Conservation (phyloP, 2,797 vertebrate genomes). For the Lerista edwardsae region DNA sequence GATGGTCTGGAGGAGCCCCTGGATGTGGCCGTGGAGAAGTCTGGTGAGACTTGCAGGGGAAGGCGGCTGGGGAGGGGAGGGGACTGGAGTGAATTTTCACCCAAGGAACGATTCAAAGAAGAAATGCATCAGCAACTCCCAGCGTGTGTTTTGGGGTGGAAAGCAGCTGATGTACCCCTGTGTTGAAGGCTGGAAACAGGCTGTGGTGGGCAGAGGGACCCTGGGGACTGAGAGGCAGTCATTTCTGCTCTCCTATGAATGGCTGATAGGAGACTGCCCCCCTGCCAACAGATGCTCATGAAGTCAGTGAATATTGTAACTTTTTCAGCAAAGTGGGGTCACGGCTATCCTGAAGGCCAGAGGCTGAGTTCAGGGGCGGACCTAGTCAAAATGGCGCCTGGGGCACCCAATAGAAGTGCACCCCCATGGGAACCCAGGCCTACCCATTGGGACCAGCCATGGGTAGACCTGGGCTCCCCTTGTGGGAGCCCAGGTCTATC, state of each 20-base stretch:
- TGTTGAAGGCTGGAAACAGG: not conserved
- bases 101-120: not conserved
- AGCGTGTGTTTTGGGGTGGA: not conserved
- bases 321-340: not conserved
- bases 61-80: not conserved
- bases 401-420: too few species aligned
- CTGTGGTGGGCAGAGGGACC: too few species aligned
- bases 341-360: not conserved
- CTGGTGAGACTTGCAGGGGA: not conserved
- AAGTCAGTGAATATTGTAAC: not conserved
- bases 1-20: not conserved
- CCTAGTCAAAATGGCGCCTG: too few species aligned
- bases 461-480: too few species aligned
- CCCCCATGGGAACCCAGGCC: too few species aligned
- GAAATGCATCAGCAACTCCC: too few species aligned
- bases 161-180: not conserved
- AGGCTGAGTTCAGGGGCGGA: too few species aligned
- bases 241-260: not conserved
- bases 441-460: too few species aligned
- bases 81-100: too few species aligned
- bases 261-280: too few species aligned
- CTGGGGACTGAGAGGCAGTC: not conserved
- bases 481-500: too few species aligned
- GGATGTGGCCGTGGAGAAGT: not conserved
- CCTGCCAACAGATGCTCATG: not conserved